These are phyloP conservation scores for Clupea harengus DNA, from an alignment of 2,113 vertebrate species.

Conservation along the genomic window DNA sequence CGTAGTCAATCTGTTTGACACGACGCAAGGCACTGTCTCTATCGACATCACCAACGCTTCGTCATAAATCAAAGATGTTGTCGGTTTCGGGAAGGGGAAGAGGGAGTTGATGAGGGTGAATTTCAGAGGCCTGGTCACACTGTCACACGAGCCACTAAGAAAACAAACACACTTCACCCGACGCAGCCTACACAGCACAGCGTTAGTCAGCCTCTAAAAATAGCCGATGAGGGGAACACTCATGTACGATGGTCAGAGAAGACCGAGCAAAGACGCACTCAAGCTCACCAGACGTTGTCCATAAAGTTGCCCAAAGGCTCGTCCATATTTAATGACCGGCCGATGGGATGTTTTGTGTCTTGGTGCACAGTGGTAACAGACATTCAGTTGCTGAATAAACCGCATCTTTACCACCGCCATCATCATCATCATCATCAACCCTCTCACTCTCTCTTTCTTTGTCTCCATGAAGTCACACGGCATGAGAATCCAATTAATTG, in stretches of 20 bases:
- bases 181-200: neutral
- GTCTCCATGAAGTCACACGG: neutral
- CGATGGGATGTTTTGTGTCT: neutral
- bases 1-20: constrained; percentile 36
- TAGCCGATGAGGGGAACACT: neutral
- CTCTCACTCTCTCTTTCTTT: neutral
- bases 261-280: neutral
- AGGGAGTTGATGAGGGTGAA: neutral
- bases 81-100: neutral
- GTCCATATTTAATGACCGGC: neutral
- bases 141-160: constrained; percentile 20
- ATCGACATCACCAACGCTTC: neutral
- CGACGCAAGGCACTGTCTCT: constrained; percentile 17
- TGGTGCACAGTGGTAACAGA: neutral
- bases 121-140: constrained; percentile 13
- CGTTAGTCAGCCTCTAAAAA: constrained; percentile 26
- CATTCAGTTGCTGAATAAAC: neutral
- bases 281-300: neutral
- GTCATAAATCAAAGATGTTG: constrained; percentile 5
- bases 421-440: neutral
- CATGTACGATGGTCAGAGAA: constrained; percentile 3
- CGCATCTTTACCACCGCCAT: neutral
- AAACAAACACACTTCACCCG: constrained; percentile 20
- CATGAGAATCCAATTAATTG: constrained; percentile 25
- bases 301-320: neutral